phyloP scores from a whole-genome alignment of 2,888 invertebrate species.

The Calliscelio sp. region DNA sequence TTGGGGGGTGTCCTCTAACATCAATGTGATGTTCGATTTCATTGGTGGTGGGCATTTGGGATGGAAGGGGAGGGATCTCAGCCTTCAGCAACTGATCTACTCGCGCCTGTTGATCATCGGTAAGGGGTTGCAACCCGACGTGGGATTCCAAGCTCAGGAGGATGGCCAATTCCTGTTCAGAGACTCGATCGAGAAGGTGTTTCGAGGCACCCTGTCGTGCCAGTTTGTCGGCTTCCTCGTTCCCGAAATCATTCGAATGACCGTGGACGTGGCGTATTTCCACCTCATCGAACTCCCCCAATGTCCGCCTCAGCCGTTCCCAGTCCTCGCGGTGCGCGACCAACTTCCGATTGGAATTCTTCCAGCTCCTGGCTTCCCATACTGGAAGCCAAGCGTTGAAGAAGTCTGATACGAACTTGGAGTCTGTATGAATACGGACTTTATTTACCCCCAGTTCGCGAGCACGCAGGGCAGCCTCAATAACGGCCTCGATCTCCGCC shows the following conservation, averaged over 20 bases:
- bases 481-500: slow-evolving; percentile 96
- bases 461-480: slow-evolving; percentile 91
- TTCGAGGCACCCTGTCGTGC: neutral
- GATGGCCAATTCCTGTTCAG: too few species aligned
- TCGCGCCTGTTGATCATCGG: too few species aligned
- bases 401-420: neutral
- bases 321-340: slow-evolving; percentile 96
- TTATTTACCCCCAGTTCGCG: slow-evolving; percentile 88
- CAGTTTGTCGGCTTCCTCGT: slow-evolving; percentile 2
- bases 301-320: slow-evolving; percentile 87
- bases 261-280: neutral
- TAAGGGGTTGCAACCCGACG: too few species aligned
- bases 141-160: too few species aligned
- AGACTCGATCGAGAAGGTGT: too few species aligned
- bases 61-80: too few species aligned
- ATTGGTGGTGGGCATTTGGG: too few species aligned
- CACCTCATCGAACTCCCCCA: slow-evolving; percentile 84
- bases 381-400: slow-evolving; percentile 87
- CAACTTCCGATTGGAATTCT: slow-evolving; percentile 89
- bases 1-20: too few species aligned
- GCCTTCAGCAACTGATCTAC: too few species aligned
- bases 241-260: neutral
- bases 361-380: slow-evolving; percentile 96
- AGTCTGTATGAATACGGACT: slow-evolving; percentile 82
- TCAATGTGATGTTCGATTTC: too few species aligned